Evolutionary conservation across 2,888 invertebrate species (phyloP).

Genomic region (Heteromyza rotundicornis): DNA sequence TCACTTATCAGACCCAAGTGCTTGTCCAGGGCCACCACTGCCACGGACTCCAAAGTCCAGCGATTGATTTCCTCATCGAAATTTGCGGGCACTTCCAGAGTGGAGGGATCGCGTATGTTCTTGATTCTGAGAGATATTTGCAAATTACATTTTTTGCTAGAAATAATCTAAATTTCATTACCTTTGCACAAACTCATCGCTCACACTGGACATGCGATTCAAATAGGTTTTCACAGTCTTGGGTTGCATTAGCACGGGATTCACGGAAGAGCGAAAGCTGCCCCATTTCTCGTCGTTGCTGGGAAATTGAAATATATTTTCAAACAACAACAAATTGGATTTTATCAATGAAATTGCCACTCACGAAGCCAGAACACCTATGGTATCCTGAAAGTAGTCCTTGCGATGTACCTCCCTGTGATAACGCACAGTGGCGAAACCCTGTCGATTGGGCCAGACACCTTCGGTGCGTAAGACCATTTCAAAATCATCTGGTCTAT

Average conservation of each 20-base stretch:
- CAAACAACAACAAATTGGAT: too few relatives aligned
- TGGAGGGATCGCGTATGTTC: slow-evolving; percentile 45
- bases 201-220: slow-evolving; percentile 64
- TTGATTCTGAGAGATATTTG: slow-evolving; percentile 54
- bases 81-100: slow-evolving; percentile 59
- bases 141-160: too few relatives aligned
- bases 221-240: slow-evolving; percentile 65
- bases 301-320: neutral
- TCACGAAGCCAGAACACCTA: slow-evolving; percentile 44
- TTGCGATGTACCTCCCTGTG: slow-evolving; percentile 53
- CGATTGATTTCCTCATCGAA: slow-evolving; percentile 65
- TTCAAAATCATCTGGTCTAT: slow-evolving; percentile 65
- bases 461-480: slow-evolving; percentile 64
- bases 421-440: slow-evolving; percentile 56
- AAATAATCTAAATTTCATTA: slow-evolving; percentile 9
- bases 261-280: slow-evolving; percentile 69
- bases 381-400: slow-evolving; percentile 41
- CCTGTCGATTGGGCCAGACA: slow-evolving; percentile 61
- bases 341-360: too few relatives aligned
- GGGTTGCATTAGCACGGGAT: slow-evolving; percentile 70
- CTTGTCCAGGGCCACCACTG: slow-evolving; percentile 61
- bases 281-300: slow-evolving; percentile 67
- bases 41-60: slow-evolving; percentile 68
- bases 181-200: slow-evolving; percentile 48
- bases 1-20: slow-evolving; percentile 47